phyloP scores from a whole-genome alignment of 2,113 vertebrate genomes.

The Embiotoca jacksoni region DNA sequence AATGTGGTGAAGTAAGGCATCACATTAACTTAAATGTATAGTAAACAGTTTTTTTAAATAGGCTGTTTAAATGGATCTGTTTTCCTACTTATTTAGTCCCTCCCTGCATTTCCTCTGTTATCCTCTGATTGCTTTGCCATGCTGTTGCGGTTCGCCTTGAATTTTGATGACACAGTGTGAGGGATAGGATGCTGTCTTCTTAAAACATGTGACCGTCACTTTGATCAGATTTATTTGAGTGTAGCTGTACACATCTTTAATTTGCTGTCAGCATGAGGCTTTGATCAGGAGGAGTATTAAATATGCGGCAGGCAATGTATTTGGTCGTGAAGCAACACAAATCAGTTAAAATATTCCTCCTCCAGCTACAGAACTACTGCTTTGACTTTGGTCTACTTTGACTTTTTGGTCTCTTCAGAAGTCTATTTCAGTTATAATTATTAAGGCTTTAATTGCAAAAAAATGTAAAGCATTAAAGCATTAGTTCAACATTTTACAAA shows the following conservation, averaged over 20 bases:
- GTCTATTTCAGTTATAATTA: conserved; percentile 1
- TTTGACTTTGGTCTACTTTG: background rate
- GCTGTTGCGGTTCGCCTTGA: conserved; percentile 37
- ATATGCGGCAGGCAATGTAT: conserved; percentile 6
- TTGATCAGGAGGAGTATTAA: conserved; percentile 41
- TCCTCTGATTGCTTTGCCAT: conserved; percentile 73
- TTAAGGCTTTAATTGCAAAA: background rate
- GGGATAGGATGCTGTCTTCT: conserved; percentile 43
- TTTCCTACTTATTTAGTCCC: conserved; percentile 30
- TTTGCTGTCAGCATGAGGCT: conserved; percentile 39
- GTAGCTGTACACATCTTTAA: conserved; percentile 47
- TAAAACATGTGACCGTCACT: conserved; percentile 39
- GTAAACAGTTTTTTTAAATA: conserved; percentile 4
- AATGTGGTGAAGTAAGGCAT: conserved; percentile 13
- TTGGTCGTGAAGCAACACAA: conserved; percentile 20
- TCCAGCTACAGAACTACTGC: background rate
- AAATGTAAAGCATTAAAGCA: background rate
- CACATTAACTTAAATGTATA: conserved; percentile 2
- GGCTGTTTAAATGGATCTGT: conserved; percentile 21
- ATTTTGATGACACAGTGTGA: conserved; percentile 19
- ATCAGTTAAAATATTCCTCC: background rate
- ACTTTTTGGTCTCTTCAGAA: background rate
- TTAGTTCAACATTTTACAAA: background rate
- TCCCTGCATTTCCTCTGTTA: conserved; percentile 10
- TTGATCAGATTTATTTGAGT: conserved; percentile 64